Conservation (phyloP, 2,888 invertebrate species). For the Himalopsyche japonica region DNA sequence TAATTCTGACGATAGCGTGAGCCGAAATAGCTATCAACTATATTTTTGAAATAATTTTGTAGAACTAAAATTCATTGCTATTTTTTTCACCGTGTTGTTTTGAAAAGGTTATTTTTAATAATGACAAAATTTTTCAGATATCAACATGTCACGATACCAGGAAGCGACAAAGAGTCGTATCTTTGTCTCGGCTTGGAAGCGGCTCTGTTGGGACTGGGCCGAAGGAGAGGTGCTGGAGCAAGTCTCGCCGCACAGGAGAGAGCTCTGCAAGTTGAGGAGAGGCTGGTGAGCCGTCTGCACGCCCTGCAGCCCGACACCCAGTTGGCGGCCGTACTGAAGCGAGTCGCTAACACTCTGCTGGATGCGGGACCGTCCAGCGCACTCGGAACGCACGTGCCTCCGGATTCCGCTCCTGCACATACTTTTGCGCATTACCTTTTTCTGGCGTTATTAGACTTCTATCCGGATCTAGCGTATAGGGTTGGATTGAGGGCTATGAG, state of each 20-base stretch:
- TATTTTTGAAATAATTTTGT: no score
- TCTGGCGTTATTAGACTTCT: constrained; percentile 72
- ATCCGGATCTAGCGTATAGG: constrained; percentile 78
- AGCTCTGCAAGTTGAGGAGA: constrained; percentile 71
- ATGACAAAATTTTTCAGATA: constrained; percentile 59
- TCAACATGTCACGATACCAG: constrained; percentile 76
- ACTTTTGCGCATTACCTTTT: constrained; percentile 82
- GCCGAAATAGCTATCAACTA: no score
- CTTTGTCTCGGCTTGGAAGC: constrained; percentile 78
- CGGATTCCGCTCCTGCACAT: constrained; percentile 83
- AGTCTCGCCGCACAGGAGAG: constrained; percentile 77
- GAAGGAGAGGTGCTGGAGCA: constrained; percentile 78
- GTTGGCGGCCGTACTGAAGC: constrained; percentile 67
- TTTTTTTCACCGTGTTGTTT: no score
- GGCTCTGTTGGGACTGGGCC: constrained; percentile 76
- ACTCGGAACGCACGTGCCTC: constrained; percentile 72
- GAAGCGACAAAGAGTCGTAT: constrained; percentile 74
- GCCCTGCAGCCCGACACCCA: constrained; percentile 77
- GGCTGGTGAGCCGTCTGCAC: constrained; percentile 73
- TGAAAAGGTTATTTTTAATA: constrained; percentile 4
- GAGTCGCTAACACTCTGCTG: constrained; percentile 70
- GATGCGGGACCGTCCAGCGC: constrained; percentile 80
- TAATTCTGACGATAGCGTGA: no score
- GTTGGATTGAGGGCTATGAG: constrained; percentile 79
- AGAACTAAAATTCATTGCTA: no score